Evolutionary conservation across 92 coral and sea anemone genomes (phyloP), one percentile per base, ranked within the genome.

Genomic region (Epizoanthus fatuus): DNA sequence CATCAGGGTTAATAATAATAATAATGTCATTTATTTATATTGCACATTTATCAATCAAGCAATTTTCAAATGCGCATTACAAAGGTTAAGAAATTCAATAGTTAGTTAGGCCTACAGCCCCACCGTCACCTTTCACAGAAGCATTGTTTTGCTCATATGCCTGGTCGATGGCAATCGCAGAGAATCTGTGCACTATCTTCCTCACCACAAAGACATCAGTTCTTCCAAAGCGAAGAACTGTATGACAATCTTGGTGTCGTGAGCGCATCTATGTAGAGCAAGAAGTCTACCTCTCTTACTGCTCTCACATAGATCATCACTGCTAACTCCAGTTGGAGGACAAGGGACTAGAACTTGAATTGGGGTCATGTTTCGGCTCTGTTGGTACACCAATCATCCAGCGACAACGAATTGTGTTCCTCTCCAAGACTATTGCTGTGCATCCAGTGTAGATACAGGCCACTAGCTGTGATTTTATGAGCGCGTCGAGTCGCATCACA

Each of bases 201-300:
- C 60, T 64, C 11, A 86, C 79, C 2, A 77, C 84, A 49, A 76
- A 86, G 35, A 29, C 1, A 7, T 52, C 35, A 29, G n/a, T 7
- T 70, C 89, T 8, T 85, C 37, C 8, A 90, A 38, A 55, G 90
- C 78, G 80, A 93, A 90, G 68, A 93, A 93, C 84, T 89, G 83
- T 13, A 87, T 91, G 15, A 90, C 64, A 75, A 83, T 70, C 57
- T 86, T 64, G 54, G 35, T 29, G 35, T 29, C 35, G 75, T 40
- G 56, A 90, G 47, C 25, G 93, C 75, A 69, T 83, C 93, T 5
- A 32, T 40, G 56, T 93, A 90, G 3, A 83, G 90, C 22, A n/a
- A 52, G 59, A 86, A 67, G 47, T 64, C 14, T 10, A 59, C 63
- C 62, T 86, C 79, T 11, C 79, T 29, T 13, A 86, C 49, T 25